These are phyloP conservation scores for Pardosa pseudoannulata DNA, from an alignment of 2,888 invertebrate species.

Conservation along the genomic window DNA sequence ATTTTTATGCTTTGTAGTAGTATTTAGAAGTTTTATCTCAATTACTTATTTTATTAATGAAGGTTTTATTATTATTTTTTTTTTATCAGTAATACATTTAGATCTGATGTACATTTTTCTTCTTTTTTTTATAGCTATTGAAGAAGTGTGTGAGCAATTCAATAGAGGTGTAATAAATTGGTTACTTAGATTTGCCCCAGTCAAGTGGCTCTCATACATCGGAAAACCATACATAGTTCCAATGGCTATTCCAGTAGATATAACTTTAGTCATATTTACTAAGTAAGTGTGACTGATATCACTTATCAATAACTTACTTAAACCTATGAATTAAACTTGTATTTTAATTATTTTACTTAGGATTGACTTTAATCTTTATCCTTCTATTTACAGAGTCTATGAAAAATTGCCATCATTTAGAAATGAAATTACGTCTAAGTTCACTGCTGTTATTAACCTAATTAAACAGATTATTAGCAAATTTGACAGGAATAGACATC, in stretches of 20 bases:
- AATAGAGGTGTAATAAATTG: constrained; percentile 94
- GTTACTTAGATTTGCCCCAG: constrained; percentile 89
- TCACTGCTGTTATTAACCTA: constrained; percentile 41
- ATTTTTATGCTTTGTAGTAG: no score
- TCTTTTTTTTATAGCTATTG: constrained; percentile 82
- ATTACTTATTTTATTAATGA: no score
- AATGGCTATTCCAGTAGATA: constrained; percentile 89
- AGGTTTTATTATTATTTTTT: neutral
- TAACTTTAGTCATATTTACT: constrained; percentile 80
- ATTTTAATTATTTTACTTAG: no score
- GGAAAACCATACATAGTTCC: constrained; percentile 92
- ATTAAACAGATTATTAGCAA: constrained; percentile 78
- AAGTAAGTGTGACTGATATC: constrained; percentile 83
- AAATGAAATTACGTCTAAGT: constrained; percentile 56
- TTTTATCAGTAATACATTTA: neutral
- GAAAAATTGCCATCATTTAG: constrained; percentile 52
- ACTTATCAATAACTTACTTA: no score
- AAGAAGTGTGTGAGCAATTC: constrained; percentile 94
- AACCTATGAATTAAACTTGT: no score
- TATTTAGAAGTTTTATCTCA: no score
- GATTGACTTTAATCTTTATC: neutral
- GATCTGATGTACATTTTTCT: neutral
- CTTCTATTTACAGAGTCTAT: constrained; percentile 51
- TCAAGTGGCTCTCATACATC: constrained; percentile 87
- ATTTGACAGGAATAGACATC: constrained; percentile 77